Base-by-base conservation (phyloP, 2,113 vertebrate genomes). In the Psophia crepitans region DNA sequence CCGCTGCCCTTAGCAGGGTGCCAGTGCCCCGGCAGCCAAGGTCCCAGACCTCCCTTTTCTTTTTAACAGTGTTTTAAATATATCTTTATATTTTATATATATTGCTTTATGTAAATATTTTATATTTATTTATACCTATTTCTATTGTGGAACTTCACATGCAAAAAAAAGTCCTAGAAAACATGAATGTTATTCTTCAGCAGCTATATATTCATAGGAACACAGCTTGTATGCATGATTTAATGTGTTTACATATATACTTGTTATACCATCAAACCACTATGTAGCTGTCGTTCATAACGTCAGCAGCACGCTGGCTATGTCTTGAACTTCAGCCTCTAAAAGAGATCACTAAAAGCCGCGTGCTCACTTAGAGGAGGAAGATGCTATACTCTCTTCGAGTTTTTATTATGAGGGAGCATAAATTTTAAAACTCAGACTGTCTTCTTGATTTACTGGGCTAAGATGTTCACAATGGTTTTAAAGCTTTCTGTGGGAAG, bases 1-100 rank as follows among this genome's bases (percentile, higher is more conserved):
- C 53, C 2, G 2, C 41, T 8, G 11, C 11, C 8, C 0, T 6
- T 3, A 2, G 21, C 21, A 26, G 37, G 23, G 30, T 51, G 48
- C 14, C 0, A 17, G 5, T n/a, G 66, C 6, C 32, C 3, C 7
- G 11, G 33, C 27, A 13, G 10, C 8, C 5, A 5, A 28, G 8
- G n/a, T 24, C 16, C n/a, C 16, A 22, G 30, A 14, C 33, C 66
- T 70, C 74, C 17, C 8, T 84, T 54, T 60, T 73, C 8, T 41
- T 66, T 76, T 37, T 14, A 56, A 39, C 3, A 18, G 9, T 33
- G 11, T 64, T 70, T 78, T 2, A 37, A 64, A 33, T 14, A 22
- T 27, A 49, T 16, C 39, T n/a, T 39, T 56, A 30, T 48, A 44
- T 35, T 71, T 30, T 65, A 22, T 48, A 39, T 56, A 13, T 60